A percentile compares a stretch with the other conserved stretches of the same genome.
Evolutionary conservation across 2,113 vertebrate species (phyloP).

Genomic region (Oncorhynchus nerka): DNA sequence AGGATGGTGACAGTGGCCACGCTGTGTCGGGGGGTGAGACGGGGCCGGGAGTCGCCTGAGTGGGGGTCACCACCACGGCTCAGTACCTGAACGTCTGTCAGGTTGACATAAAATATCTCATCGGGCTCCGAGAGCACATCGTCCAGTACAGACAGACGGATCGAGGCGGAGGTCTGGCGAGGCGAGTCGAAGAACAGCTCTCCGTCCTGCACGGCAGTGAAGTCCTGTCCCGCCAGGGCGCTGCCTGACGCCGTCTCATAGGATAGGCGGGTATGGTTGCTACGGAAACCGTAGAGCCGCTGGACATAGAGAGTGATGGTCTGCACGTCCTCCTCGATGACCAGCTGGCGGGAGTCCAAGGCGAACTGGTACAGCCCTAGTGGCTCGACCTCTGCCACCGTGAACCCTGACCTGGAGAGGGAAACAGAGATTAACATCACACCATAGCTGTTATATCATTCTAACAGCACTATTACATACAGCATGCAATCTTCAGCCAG

Average conservation of each 20-base stretch:
- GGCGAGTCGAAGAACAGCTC: constrained; percentile 77
- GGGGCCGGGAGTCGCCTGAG: constrained; percentile 60
- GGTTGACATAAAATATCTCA: constrained; percentile 88
- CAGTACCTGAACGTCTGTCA: constrained; percentile 77
- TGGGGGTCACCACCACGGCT: constrained; percentile 42
- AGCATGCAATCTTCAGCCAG: too few species aligned
- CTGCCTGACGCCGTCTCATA: constrained; percentile 82
- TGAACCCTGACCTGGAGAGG: constrained; percentile 79
- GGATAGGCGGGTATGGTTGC: constrained; percentile 78
- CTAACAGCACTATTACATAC: not conserved
- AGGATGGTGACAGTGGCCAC: constrained; percentile 81
- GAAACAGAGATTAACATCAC: not conserved
- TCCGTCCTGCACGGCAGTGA: constrained; percentile 72
- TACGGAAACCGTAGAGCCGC: constrained; percentile 85
- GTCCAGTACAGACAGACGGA: constrained; percentile 82
- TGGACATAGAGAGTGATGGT: constrained; percentile 81
- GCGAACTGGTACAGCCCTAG: constrained; percentile 92
- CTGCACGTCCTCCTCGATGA: constrained; percentile 79
- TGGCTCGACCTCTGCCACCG: constrained; percentile 88
- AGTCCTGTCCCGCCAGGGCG: constrained; percentile 83
- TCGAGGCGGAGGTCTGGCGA: constrained; percentile 72
- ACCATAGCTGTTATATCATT: not conserved
- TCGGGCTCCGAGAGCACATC: constrained; percentile 82
- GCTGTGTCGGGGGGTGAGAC: constrained; percentile 76
- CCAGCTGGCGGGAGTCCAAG: constrained; percentile 75